Percentiles rank a stretch among this genome's conserved stretches.
These are phyloP conservation scores for Discoglossus pictus DNA, from an alignment of 2,797 vertebrate genomes.

Conservation along the genomic window DNA sequence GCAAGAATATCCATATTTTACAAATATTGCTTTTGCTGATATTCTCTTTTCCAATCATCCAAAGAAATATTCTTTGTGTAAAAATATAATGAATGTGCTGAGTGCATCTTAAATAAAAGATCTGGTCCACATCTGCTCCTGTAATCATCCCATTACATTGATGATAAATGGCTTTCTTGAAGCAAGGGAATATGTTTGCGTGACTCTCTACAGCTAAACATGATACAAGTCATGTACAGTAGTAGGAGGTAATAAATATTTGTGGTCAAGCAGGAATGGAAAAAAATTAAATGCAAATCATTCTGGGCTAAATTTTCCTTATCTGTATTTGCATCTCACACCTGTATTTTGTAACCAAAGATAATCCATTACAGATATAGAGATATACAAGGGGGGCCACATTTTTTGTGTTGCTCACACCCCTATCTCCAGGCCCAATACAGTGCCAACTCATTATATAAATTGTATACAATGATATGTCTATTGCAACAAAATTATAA, in stretches of 20 bases:
- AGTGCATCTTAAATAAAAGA: constrained; percentile 11
- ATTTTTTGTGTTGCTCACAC: no score
- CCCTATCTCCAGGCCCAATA: no score
- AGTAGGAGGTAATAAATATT: constrained; percentile 44
- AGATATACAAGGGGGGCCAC: no score
- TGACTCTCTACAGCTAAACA: constrained; percentile 47
- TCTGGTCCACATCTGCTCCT: constrained; percentile 45
- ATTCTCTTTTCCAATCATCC: background rate
- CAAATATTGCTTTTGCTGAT: no score
- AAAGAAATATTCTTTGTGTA: background rate
- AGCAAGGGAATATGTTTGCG: constrained; percentile 47
- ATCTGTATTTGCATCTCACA: constrained; percentile 31
- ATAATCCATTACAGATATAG: constrained; percentile 12
- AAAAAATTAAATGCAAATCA: constrained; percentile 9
- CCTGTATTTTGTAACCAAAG: constrained; percentile 30
- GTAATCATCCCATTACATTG: constrained; percentile 31
- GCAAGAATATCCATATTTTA: no score
- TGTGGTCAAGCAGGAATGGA: constrained; percentile 45
- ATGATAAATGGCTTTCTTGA: constrained; percentile 37
- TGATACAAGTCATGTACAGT: constrained; percentile 27
- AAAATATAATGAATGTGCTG: constrained; percentile 8
- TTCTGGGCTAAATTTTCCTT: background rate
- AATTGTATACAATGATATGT: no score
- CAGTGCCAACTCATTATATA: no score
- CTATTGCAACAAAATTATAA: no score